Base-by-base conservation (phyloP, 2,113 vertebrate species). In the Atractosteus spatula region DNA sequence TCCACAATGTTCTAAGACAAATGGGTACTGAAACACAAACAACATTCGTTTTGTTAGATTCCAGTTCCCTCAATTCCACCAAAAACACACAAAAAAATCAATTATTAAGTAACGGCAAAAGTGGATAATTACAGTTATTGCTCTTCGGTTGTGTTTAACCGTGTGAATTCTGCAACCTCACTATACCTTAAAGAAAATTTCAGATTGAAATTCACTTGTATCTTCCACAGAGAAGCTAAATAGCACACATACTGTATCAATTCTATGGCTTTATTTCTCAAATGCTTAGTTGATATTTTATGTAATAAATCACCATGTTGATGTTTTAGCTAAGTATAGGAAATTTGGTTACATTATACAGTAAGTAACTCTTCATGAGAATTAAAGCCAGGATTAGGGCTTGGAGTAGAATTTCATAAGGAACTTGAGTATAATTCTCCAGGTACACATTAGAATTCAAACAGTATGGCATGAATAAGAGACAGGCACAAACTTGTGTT, bases 291-390 rank as follows among this genome's bases (percentile, higher is more conserved):
- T 59, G 57, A 61, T 75, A 79, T 72, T 78, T 78, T 69, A 68
- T 76, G 81, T 71, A 74, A 86, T 73, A 66, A 73, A 79, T 71
- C 81, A 76, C 80, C 85, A 79, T 82, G 82, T 77, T 80, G 80
- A 86, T 89, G 88, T 87, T 90, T 89, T 84, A 82, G 82, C 87
- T 89, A 87, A 88, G 84, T 83, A 74, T 70, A 87, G 89, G 86
- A 90, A 91, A 90, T 90, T 90, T 88, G 80, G 82, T 89, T 89
- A 87, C 83, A 85, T 80, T 89, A 88, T 83, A 83, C 83, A 89
- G 86, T 91, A 89, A 89, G 84, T 84, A 75, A 66, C 78, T 83
- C 89, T 86, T 81, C 83, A 88, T 90, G 90, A 88, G 82, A 74
- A 78, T 51, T 66, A 79, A 75, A 74, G 80, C 69, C 76, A 84